Conservation (phyloP, 2,888 invertebrate genomes). For the Drosophila prolongata region DNA sequence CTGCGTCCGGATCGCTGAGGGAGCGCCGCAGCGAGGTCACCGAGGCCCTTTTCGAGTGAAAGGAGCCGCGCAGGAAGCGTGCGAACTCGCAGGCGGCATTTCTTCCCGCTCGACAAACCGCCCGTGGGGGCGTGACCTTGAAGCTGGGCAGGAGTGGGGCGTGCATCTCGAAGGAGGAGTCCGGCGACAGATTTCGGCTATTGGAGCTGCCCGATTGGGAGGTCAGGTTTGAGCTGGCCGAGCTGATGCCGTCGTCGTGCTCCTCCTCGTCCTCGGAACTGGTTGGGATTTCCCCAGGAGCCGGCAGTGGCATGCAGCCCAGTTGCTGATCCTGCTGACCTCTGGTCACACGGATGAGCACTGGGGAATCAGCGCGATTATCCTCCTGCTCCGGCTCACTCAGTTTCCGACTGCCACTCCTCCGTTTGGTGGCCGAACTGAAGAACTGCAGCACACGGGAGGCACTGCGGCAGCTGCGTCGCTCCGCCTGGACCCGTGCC, state of each 20-base stretch:
- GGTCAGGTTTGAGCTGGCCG: constrained; percentile 68
- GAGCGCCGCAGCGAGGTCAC: constrained; percentile 82
- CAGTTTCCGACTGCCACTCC: constrained; percentile 54
- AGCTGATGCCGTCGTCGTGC: constrained; percentile 80
- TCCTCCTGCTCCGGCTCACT: constrained; percentile 47
- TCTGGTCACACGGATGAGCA: constrained; percentile 62
- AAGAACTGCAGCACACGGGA: constrained; percentile 81
- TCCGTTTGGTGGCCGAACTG: constrained; percentile 78
- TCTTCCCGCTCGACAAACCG: constrained; percentile 62
- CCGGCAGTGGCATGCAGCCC: constrained; percentile 58
- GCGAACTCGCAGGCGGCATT: constrained; percentile 82
- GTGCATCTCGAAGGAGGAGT: constrained; percentile 83
- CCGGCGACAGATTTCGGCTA: constrained; percentile 76
- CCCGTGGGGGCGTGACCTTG: constrained; percentile 82
- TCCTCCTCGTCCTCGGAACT: constrained; percentile 62
- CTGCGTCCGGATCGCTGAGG: constrained; percentile 82
- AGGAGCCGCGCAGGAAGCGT: constrained; percentile 81
- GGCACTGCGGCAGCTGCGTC: constrained; percentile 75
- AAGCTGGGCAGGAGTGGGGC: constrained; percentile 83
- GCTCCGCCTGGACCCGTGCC: constrained; percentile 68
- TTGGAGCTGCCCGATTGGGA: constrained; percentile 52
- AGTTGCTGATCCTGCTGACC: constrained; percentile 48
- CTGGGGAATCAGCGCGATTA: constrained; percentile 68
- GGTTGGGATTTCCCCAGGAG: constrained; percentile 22
- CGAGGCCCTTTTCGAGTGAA: constrained; percentile 82